These are phyloP conservation scores for Octonoba sinensis DNA, from an alignment of 2,888 invertebrate species.

Conservation along the genomic window DNA sequence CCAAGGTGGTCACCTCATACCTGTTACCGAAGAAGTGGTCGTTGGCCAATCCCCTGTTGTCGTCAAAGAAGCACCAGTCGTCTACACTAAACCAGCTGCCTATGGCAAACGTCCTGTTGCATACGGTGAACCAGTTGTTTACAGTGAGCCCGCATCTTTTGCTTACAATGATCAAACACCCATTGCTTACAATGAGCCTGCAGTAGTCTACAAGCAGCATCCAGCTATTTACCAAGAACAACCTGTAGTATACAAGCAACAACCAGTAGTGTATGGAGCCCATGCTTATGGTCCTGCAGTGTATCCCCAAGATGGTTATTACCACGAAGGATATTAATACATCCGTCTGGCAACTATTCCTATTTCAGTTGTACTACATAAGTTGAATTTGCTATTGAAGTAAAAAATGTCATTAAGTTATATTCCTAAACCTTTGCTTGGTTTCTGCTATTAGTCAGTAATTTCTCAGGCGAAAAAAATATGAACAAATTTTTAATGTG, in stretches of 20 bases:
- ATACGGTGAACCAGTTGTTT: constrained; percentile 10
- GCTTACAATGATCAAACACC: constrained; percentile 14
- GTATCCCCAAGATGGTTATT: too few species aligned
- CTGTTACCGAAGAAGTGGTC: constrained; percentile 19
- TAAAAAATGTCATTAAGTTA: too few species aligned
- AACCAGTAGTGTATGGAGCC: too few species aligned
- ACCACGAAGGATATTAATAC: too few species aligned
- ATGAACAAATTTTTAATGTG: too few species aligned
- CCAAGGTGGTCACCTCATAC: constrained; percentile 55
- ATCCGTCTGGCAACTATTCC: too few species aligned
- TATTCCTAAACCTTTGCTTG: too few species aligned
- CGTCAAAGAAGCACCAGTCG: constrained; percentile 13
- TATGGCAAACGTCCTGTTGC: background rate
- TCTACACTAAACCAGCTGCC: constrained; percentile 2
- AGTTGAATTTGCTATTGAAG: too few species aligned
- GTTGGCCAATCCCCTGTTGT: constrained; percentile 4
- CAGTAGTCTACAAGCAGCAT: constrained; percentile 32
- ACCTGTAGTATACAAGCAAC: background rate
- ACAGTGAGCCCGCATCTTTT: constrained; percentile 15
- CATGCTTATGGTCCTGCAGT: too few species aligned
- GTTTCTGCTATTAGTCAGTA: too few species aligned
- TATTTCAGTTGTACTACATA: too few species aligned
- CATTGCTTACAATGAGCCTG: constrained; percentile 36
- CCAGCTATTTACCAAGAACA: constrained; percentile 18
- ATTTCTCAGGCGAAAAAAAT: too few species aligned